Conservation (phyloP, 2,113 vertebrate species). For the Ailurus styani region DNA sequence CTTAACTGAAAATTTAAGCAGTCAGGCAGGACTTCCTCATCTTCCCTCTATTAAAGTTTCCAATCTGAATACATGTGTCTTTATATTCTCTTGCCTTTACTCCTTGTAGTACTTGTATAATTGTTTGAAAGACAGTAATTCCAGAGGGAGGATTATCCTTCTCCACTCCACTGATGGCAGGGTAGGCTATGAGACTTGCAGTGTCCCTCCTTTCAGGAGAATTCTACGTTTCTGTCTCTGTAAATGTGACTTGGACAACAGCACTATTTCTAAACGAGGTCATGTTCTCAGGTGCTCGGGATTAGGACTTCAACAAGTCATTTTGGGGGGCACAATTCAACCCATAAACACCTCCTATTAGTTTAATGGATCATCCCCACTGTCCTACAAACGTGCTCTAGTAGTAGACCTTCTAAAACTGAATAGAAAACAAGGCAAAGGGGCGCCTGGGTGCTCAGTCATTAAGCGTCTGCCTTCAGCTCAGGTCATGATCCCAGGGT, state of each 20-base stretch:
- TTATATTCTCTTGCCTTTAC: background rate
- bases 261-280: background rate
- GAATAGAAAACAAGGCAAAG: background rate
- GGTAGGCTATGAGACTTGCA: background rate
- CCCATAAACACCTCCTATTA: background rate
- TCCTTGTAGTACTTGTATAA: background rate
- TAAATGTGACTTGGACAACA: background rate
- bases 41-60: background rate
- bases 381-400: background rate
- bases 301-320: background rate
- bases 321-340: background rate
- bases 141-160: background rate
- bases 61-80: background rate
- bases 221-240: background rate
- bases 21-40: background rate
- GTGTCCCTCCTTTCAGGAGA: background rate
- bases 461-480: too few relatives aligned
- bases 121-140: background rate
- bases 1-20: background rate
- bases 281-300: background rate
- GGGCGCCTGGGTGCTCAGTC: too few relatives aligned
- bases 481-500: too few relatives aligned
- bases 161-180: background rate
- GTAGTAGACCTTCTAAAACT: background rate
- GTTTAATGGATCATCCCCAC: background rate